phyloP scores from a whole-genome alignment of 2,888 invertebrate genomes.

The Harpagoxenus sublaevis region DNA sequence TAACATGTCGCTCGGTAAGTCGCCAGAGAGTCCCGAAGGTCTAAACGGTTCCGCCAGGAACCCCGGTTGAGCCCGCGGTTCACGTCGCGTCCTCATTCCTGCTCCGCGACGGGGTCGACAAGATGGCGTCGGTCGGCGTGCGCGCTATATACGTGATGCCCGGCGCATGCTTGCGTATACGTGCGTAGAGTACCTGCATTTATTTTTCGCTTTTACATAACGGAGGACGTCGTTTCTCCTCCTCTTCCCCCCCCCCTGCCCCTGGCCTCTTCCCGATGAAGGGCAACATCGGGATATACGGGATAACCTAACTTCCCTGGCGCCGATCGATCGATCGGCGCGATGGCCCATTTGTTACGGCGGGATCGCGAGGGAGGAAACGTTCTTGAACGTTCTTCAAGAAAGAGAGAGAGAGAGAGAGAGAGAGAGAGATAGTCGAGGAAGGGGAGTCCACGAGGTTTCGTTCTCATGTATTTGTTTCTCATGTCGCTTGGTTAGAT shows the following conservation, averaged over 20 bases:
- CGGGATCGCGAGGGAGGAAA: not conserved
- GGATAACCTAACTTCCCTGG: too few species aligned
- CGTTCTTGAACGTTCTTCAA: not conserved
- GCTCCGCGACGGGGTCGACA: constrained; percentile 55
- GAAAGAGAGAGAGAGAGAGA: not conserved
- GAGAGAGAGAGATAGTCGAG: too few species aligned
- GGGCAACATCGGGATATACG: not conserved
- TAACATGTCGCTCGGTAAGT: constrained; percentile 86
- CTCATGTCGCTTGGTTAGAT: not conserved
- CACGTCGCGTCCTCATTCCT: constrained; percentile 55
- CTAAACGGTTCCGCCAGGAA: constrained; percentile 75
- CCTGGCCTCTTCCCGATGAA: not conserved
- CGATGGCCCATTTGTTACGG: not conserved
- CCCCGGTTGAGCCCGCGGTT: constrained; percentile 77
- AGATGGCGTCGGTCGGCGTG: constrained; percentile 76
- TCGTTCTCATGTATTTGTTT: not conserved
- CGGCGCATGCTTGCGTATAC: not conserved
- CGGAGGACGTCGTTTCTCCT: too few species aligned
- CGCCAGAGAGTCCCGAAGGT: constrained; percentile 78
- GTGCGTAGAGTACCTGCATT: constrained; percentile 30
- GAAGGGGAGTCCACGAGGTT: not conserved
- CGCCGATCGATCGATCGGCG: not conserved
- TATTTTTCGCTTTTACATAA: not conserved
- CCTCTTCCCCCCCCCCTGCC: not conserved
- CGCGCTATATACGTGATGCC: constrained; percentile 4